Evolutionary conservation across 2,888 invertebrate species (phyloP), one percentile per base, ranked within the genome.

Genomic region (Entomobrya multifasciata): DNA sequence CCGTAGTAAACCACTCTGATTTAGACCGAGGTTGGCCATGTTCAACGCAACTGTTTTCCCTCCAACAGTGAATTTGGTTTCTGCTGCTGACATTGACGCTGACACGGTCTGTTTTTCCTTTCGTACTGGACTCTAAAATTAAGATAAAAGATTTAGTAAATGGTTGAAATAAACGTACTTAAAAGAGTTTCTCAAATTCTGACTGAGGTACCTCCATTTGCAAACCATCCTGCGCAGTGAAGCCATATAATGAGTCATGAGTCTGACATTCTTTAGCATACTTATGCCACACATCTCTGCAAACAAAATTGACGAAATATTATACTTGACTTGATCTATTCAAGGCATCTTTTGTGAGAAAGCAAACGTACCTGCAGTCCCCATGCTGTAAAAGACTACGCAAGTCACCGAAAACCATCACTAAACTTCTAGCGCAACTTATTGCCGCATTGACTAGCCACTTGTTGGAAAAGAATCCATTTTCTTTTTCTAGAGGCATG

Each of bases 341-440:
- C 8, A 36, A 6, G 8, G 36, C 36, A 6, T 36, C 36, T 8
- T 8, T 36, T 36, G 15, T 49, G 15, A 52, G 2, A 52, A 2
- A 17, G 20, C 5, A 52, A 27, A 89, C 91, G 87, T 89, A 94
- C 93, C 94, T 94, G 92, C 96, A 96, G 85, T 95, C 94, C 5
- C 97, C 97, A 72, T 96, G 94, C 0, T 96, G 95, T 91, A 96
- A 95, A 15, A 97, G 93, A 0, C 96, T 96, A 0, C 96, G 94
- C 0, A 97, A 96, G 93, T 97, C 96, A 0, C 97, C 97, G 1
- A 97, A 95, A 13, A 96, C 96, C 2, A 96, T 96, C 0, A 97
- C 96, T 76, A 96, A 93, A 91, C 96, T 96, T 92, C 96, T 96
- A 0, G 97, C 96, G 83, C 96, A 94, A 0, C 95, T 96, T 72